Conservation (phyloP, 2,888 invertebrate species). For the Gymnoscelis rufifasciata region DNA sequence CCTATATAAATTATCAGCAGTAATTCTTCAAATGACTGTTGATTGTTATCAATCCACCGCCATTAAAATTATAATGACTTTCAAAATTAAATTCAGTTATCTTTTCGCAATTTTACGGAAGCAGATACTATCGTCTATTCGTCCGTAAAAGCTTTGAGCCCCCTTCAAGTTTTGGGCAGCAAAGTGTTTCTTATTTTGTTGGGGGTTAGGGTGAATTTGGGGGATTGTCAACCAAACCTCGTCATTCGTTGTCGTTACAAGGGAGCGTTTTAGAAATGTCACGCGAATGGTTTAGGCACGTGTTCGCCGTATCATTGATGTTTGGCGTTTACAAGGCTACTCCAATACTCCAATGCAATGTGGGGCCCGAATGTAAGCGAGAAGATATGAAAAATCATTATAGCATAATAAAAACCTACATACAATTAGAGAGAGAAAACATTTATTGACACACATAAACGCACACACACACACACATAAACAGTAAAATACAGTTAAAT, state of each 20-base stretch:
- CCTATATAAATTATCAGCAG: not conserved
- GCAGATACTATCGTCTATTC: conserved; percentile 29
- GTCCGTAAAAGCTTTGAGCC: conserved; percentile 32
- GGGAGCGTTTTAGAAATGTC: conserved; percentile 51
- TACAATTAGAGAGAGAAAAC: no score
- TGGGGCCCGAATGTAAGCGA: conserved; percentile 26
- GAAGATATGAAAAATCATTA: no score
- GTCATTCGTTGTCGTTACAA: conserved; percentile 59
- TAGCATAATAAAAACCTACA: no score
- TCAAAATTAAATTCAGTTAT: conserved; percentile 30
- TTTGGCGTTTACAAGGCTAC: conserved; percentile 53
- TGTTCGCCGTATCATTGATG: conserved; percentile 53
- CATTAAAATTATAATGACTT: conserved; percentile 30
- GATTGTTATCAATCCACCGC: conserved; percentile 16
- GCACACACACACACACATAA: no score
- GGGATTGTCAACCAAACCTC: conserved; percentile 34
- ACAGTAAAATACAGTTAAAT: no score
- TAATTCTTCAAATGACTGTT: conserved; percentile 19
- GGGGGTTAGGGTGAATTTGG: conserved; percentile 10
- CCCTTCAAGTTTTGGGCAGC: conserved; percentile 15
- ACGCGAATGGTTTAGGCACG: conserved; percentile 63
- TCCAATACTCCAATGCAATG: conserved; percentile 33
- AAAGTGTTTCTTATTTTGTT: conserved; percentile 7
- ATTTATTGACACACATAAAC: no score
- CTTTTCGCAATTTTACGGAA: conserved; percentile 26